Base-by-base conservation (phyloP, 2,113 vertebrate genomes). In the Rhipidura dahli region DNA sequence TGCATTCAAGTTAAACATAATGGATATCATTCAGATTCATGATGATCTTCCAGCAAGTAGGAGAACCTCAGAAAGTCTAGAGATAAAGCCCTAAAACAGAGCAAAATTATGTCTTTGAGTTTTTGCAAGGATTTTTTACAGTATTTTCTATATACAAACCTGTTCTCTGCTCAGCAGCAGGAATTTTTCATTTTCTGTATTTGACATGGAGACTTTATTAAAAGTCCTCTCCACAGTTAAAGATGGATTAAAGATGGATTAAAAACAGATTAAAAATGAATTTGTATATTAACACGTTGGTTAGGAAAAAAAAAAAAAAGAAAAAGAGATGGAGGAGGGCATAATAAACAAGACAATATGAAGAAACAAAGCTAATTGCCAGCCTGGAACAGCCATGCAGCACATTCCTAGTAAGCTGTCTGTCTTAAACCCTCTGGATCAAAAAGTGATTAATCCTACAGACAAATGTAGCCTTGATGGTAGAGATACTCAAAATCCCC, bases 371-470 rank as follows among this genome's bases (percentile, higher is more conserved):
- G 96, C 86, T 96, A 95, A 94, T 94, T 96, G 92, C 90, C 72
- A 92, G 94, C 83, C 28, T 82, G 93, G 95, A 86, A 96, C 86
- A 93, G 61, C 61, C 33, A 57, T 56, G 83, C 69, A 4, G 92
- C 77, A 54, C 83, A 87, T 83, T 96, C 44, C 86, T 94, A 96
- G 85, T 95, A 96, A 96, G 93, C 95, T 91, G 93, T 91, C 96
- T 94, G 87, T 91, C 91, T 97, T 97, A 97, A 97, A 97, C 94
- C 93, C 96, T 90, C 88, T 88, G 90, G 96, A 97, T 97, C 96
- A 96, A 96, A 96, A 97, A 95, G 94, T 93, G 96, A 95, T 97
- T 97, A 96, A 94, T 96, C 96, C 95, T 84, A 28, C 94, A 93
- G 95, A 94, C 96, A 95, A 90, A 96, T 89, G 94, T 96, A 96